These are phyloP conservation scores for Adelges cooleyi DNA, from an alignment of 1,140 invertebrate species.

Conservation along the genomic window DNA sequence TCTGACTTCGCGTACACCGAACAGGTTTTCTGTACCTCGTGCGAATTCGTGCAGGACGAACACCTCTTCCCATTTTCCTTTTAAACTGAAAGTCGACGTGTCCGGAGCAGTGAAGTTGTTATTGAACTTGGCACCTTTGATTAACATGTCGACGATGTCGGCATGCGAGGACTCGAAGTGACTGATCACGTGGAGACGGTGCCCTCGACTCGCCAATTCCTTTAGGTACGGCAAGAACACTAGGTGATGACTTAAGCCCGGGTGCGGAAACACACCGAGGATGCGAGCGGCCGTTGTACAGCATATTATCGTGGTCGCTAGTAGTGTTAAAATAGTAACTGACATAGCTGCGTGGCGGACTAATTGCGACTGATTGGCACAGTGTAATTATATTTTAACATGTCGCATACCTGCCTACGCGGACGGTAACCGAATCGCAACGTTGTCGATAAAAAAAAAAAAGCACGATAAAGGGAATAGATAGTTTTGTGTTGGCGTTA, in stretches of 20 bases:
- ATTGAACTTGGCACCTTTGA: conserved; percentile 10
- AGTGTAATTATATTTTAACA: too few relatives aligned
- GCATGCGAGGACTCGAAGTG: conserved; percentile 38
- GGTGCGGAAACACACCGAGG: conserved; percentile 35
- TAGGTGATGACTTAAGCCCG: conserved; percentile 37
- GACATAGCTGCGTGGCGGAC: too few relatives aligned
- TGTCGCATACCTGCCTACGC: too few relatives aligned
- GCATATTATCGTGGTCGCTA: too few relatives aligned
- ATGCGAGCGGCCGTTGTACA: conserved; percentile 29
- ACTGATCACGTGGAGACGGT: conserved; percentile 36
- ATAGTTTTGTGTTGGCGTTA: too few relatives aligned
- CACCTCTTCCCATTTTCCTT: neutral
- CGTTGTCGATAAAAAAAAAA: too few relatives aligned
- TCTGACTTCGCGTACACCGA: neutral
- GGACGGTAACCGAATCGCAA: too few relatives aligned
- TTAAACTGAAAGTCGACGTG: neutral
- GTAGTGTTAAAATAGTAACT: too few relatives aligned
- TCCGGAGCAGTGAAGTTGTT: neutral
- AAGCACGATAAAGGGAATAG: too few relatives aligned
- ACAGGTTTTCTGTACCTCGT: neutral
- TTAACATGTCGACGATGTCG: conserved; percentile 43
- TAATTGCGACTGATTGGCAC: too few relatives aligned
- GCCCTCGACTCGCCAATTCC: conserved; percentile 35
- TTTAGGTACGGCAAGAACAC: conserved; percentile 36
- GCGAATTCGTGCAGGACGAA: neutral